A percentile compares a stretch with the other conserved stretches of the same genome.
phyloP scores from a whole-genome alignment of 2,113 vertebrate genomes.

The Hippolais icterina region DNA sequence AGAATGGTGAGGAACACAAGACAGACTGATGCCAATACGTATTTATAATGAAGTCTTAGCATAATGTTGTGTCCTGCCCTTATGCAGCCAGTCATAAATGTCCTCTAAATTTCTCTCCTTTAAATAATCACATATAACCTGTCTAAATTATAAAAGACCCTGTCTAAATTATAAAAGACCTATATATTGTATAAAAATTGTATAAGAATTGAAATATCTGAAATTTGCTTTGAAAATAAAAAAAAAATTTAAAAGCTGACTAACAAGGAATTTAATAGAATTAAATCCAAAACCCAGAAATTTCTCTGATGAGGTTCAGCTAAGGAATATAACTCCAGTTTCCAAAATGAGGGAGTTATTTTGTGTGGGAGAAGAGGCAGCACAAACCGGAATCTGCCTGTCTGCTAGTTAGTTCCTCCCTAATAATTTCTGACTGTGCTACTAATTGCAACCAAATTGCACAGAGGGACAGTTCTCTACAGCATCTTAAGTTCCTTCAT shows the following conservation, averaged over 20 bases:
- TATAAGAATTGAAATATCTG: neutral
- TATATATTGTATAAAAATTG: neutral
- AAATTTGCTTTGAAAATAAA: neutral
- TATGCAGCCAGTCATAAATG: neutral
- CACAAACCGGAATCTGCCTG: neutral
- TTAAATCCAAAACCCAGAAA: neutral
- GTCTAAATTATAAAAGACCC: neutral
- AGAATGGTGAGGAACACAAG: neutral
- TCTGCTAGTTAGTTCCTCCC: neutral
- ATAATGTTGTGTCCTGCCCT: neutral
- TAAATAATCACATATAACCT: neutral
- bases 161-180: neutral
- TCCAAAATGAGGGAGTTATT: neutral
- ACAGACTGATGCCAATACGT: neutral
- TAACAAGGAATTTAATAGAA: neutral
- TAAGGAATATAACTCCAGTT: neutral
- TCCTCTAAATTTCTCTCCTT: neutral
- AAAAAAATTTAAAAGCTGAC: neutral
- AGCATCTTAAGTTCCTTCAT: neutral
- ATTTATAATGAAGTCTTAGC: neutral
- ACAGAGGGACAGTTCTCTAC: neutral
- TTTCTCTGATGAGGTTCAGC: neutral
- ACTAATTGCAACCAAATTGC: slow-evolving; percentile 12
- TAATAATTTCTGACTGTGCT: neutral
- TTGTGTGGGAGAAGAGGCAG: neutral